Conservation (phyloP, 2,113 vertebrate genomes). For the Equus quagga region DNA sequence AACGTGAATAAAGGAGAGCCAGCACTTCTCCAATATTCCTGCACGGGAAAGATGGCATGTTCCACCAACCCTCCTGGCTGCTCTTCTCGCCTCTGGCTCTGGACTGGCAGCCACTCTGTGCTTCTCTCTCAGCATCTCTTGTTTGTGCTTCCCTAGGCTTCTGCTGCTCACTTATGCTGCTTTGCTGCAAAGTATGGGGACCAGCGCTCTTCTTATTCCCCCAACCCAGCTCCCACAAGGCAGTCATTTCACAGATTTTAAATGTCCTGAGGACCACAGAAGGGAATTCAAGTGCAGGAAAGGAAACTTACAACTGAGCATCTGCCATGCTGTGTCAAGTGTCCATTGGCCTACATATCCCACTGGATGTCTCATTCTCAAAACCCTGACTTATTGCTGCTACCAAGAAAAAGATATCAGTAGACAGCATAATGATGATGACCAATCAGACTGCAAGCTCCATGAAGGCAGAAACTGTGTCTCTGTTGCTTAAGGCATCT, state of each 20-base stretch:
- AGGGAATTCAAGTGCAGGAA: background rate
- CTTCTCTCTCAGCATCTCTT: background rate
- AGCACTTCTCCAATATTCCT: background rate
- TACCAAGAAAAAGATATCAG: background rate
- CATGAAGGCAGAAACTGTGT: background rate
- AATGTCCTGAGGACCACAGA: background rate
- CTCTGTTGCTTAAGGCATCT: background rate
- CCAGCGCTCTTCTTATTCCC: background rate
- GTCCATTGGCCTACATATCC: background rate
- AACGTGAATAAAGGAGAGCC: background rate
- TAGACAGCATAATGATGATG: background rate
- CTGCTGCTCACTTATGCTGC: background rate
- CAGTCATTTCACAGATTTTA: background rate
- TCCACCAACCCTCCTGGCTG: too few species aligned
- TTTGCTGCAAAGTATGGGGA: background rate
- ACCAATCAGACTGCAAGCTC: background rate
- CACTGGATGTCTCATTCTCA: background rate
- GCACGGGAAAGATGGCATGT: accelerated
- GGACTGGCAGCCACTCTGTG: background rate
- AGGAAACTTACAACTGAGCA: background rate
- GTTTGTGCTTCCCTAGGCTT: background rate
- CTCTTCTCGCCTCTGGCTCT: background rate
- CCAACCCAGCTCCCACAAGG: too few species aligned
- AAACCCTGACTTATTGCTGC: background rate
- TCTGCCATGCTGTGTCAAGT: background rate